These are phyloP conservation scores for Ceyx erithaca DNA, from an alignment of 2,797 vertebrate species.

Conservation along the genomic window DNA sequence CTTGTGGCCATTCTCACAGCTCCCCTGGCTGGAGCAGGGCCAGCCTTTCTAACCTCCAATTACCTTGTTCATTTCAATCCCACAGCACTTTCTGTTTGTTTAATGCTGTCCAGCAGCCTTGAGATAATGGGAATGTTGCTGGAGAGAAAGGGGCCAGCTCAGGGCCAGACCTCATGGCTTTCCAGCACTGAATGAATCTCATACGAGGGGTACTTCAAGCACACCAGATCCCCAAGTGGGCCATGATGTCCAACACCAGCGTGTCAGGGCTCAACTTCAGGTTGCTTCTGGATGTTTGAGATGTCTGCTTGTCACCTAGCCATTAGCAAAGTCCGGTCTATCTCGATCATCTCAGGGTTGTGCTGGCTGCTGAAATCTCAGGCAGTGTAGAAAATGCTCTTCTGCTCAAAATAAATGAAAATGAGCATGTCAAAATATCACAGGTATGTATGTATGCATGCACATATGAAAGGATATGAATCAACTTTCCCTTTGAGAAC, in stretches of 20 bases:
- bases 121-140: background rate
- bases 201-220: background rate
- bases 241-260: accelerated
- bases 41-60: background rate
- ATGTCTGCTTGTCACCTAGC: accelerated
- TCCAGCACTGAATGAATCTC: background rate
- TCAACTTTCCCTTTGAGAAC: background rate
- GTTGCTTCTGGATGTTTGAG: background rate
- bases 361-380: background rate
- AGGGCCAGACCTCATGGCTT: accelerated
- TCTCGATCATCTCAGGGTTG: accelerated
- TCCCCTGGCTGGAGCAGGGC: background rate
- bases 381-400: background rate
- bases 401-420: background rate
- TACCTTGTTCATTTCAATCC: background rate
- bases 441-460: background rate
- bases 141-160: background rate
- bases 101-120: background rate
- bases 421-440: accelerated
- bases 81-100: background rate
- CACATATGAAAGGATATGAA: background rate
- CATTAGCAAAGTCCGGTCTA: background rate
- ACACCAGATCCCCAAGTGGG: accelerated
- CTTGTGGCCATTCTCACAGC: background rate
- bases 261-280: background rate